phyloP scores from a whole-genome alignment of 1,140 invertebrate genomes.

The Drosophila guanche region DNA sequence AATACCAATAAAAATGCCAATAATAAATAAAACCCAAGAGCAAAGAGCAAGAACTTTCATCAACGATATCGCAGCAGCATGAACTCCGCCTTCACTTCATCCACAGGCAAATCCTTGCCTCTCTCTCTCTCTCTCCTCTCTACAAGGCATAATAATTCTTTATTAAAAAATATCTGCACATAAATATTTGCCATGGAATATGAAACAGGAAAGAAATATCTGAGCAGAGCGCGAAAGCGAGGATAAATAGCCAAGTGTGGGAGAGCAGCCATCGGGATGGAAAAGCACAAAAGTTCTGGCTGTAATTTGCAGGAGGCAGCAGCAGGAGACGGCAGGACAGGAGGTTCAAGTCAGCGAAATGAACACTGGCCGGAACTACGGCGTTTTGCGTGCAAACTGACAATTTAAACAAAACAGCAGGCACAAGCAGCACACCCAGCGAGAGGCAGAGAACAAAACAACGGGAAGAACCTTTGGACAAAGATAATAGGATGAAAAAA shows the following conservation, averaged over 20 bases:
- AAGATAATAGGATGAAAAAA: slow-evolving; percentile 67
- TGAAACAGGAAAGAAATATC: slow-evolving; percentile 29
- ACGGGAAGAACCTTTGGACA: slow-evolving; percentile 26
- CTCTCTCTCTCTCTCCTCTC: slow-evolving; percentile 2
- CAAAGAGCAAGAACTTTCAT: too few relatives aligned
- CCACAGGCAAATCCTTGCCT: neutral
- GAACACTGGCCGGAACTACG: slow-evolving; percentile 73
- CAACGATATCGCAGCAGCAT: too few relatives aligned
- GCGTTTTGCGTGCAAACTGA: slow-evolving; percentile 70
- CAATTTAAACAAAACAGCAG: slow-evolving; percentile 56
- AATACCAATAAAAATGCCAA: too few relatives aligned
- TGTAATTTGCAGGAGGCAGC: slow-evolving; percentile 59
- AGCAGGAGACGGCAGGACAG: slow-evolving; percentile 25
- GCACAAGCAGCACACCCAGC: neutral
- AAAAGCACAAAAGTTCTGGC: slow-evolving; percentile 55
- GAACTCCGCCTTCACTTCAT: neutral
- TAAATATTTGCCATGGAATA: slow-evolving; percentile 46
- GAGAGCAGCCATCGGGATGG: neutral
- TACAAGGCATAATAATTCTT: slow-evolving; percentile 11
- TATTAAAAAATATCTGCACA: slow-evolving; percentile 13
- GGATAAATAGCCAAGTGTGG: slow-evolving; percentile 16
- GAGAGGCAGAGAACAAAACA: slow-evolving; percentile 11
- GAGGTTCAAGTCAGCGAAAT: slow-evolving; percentile 67
- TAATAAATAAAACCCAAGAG: too few relatives aligned
- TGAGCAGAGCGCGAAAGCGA: neutral